Conservation (phyloP, 2,888 invertebrate species). For the Aethes cnicana region DNA sequence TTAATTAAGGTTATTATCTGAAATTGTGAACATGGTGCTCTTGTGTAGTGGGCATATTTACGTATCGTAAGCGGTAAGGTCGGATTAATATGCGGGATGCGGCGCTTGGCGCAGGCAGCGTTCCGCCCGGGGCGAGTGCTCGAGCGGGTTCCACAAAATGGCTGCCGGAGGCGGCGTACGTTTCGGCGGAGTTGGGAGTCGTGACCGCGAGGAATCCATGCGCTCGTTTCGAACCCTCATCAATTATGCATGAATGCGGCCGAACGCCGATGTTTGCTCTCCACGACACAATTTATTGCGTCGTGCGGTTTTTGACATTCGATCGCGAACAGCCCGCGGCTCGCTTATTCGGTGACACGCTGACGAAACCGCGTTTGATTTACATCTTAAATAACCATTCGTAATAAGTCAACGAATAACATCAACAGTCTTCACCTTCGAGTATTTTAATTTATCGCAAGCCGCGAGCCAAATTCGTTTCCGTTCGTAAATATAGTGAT, state of each 20-base stretch:
- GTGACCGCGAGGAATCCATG: constrained; percentile 79
- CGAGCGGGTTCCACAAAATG: constrained; percentile 68
- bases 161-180: constrained; percentile 73
- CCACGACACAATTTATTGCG: constrained; percentile 79
- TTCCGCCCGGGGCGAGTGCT: constrained; percentile 19
- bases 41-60: constrained; percentile 39
- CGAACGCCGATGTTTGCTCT: constrained; percentile 78
- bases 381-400: constrained; percentile 46
- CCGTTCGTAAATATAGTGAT: constrained; percentile 46
- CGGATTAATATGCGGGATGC: constrained; percentile 71
- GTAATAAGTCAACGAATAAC: constrained; percentile 15
- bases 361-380: constrained; percentile 56
- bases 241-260: constrained; percentile 81
- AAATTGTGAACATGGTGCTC: constrained; percentile 32
- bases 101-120: constrained; percentile 62
- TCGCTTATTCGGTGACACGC: constrained; percentile 37
- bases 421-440: constrained; percentile 22
- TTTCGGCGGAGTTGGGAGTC: constrained; percentile 55
- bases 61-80: constrained; percentile 63
- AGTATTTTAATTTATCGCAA: constrained; percentile 34
- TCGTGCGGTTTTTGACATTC: constrained; percentile 79
- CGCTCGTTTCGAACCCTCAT: constrained; percentile 75
- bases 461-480: constrained; percentile 35
- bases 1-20: constrained; percentile 51
- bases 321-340: constrained; percentile 58